Conservation (phyloP, 2,113 vertebrate species). For the Phyllostomus hastatus region DNA sequence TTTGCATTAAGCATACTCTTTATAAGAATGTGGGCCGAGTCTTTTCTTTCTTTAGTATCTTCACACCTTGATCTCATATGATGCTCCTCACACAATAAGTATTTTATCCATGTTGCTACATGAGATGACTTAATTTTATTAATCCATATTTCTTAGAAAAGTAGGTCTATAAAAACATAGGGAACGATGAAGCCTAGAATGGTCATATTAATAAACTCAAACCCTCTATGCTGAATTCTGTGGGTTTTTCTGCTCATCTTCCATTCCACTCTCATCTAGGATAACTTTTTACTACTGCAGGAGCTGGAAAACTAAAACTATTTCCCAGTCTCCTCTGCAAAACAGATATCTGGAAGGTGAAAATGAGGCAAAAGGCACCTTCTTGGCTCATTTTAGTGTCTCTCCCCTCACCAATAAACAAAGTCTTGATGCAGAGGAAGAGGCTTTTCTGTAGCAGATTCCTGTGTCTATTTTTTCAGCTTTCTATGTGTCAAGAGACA, state of each 20-base stretch:
- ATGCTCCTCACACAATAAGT: background rate
- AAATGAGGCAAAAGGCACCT: background rate
- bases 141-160: background rate
- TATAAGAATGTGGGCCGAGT: background rate
- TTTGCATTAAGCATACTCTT: background rate
- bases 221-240: background rate
- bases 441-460: background rate
- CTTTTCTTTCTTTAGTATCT: background rate
- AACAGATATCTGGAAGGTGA: background rate
- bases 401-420: background rate
- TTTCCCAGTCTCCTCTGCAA: background rate
- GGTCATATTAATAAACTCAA: background rate
- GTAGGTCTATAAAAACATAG: background rate
- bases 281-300: background rate
- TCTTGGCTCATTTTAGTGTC: background rate
- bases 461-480: background rate
- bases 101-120: background rate
- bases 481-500: background rate
- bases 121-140: background rate
- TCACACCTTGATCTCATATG: background rate
- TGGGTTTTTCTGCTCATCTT: background rate
- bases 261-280: background rate
- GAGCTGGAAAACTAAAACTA: background rate
- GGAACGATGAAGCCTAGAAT: background rate
- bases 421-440: background rate